Evolutionary conservation across 2,113 vertebrate genomes (phyloP).

Genomic region (Zapornia atra): DNA sequence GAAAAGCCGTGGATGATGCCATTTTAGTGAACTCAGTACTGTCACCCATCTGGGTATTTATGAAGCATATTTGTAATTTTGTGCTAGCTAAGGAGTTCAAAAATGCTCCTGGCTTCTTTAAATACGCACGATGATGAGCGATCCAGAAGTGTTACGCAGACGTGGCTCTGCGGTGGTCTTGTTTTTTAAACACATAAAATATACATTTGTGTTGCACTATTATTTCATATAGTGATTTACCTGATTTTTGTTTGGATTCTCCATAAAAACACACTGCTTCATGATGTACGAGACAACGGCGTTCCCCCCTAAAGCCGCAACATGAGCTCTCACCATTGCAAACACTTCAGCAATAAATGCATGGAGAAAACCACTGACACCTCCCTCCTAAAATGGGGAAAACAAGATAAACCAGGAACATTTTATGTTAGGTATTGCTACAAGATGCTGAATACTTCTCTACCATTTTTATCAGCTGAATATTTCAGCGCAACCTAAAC

Average conservation of each 20-base stretch:
- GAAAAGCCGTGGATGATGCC: not conserved
- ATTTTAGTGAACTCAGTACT: not conserved
- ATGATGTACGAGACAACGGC: constrained; percentile 98
- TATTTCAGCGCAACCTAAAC: not conserved
- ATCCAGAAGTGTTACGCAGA: not conserved
- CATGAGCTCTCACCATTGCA: constrained; percentile 95
- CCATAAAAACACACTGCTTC: constrained; percentile 99
- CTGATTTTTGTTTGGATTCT: constrained; percentile 99
- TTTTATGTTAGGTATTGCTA: not conserved
- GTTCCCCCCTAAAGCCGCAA: constrained; percentile 94
- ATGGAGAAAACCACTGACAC: constrained; percentile 96
- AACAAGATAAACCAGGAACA: not conserved
- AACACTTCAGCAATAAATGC: constrained; percentile 97
- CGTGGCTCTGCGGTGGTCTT: not conserved
- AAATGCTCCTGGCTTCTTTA: not conserved
- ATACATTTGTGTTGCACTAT: not conserved
- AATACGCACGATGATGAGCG: not conserved
- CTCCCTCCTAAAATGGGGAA: constrained; percentile 84
- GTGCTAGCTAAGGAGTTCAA: not conserved
- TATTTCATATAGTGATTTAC: constrained; percentile 62
- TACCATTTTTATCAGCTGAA: not conserved
- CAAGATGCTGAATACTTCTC: not conserved
- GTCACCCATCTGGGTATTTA: not conserved
- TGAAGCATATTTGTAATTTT: not conserved
- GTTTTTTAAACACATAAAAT: not conserved